phyloP scores from a whole-genome alignment of 1,140 invertebrate species.

The Calliphora vicina region DNA sequence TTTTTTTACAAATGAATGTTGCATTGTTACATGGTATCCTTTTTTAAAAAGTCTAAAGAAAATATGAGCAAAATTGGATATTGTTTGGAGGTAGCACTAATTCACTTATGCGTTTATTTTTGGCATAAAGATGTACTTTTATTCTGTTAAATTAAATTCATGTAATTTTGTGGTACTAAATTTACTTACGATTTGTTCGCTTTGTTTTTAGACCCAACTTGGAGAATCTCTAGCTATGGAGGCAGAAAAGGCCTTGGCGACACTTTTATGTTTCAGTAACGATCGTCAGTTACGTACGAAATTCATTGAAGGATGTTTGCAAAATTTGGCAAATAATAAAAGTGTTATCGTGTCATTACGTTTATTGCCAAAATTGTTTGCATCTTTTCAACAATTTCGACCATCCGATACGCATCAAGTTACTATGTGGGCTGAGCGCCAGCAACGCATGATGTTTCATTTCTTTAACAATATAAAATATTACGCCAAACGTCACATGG shows the following conservation, averaged over 20 bases:
- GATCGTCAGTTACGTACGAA: slow-evolving; percentile 88
- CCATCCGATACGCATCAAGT: slow-evolving; percentile 83
- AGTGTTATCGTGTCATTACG: slow-evolving; percentile 89
- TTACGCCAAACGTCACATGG: slow-evolving; percentile 64
- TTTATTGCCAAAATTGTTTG: slow-evolving; percentile 87
- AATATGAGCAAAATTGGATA: too few species aligned
- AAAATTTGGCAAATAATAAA: slow-evolving; percentile 87
- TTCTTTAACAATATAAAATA: slow-evolving; percentile 87
- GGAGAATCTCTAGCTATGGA: slow-evolving; percentile 88
- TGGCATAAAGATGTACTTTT: too few species aligned
- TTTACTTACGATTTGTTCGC: too few species aligned
- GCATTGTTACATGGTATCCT: too few species aligned
- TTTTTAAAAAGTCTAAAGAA: too few species aligned
- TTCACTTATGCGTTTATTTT: too few species aligned
- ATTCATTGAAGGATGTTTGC: slow-evolving; percentile 93
- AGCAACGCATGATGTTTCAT: slow-evolving; percentile 89
- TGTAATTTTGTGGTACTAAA: too few species aligned
- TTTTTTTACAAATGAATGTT: too few species aligned
- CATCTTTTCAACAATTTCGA: slow-evolving; percentile 88
- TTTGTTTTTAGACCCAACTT: slow-evolving; percentile 72
- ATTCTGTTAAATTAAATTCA: too few species aligned
- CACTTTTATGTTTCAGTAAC: slow-evolving; percentile 87
- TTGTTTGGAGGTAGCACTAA: too few species aligned
- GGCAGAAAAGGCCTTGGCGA: slow-evolving; percentile 90
- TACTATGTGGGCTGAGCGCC: slow-evolving; percentile 88